Evolutionary conservation across 2,113 vertebrate species (phyloP).

Genomic region (Thalassoma bifasciatum): DNA sequence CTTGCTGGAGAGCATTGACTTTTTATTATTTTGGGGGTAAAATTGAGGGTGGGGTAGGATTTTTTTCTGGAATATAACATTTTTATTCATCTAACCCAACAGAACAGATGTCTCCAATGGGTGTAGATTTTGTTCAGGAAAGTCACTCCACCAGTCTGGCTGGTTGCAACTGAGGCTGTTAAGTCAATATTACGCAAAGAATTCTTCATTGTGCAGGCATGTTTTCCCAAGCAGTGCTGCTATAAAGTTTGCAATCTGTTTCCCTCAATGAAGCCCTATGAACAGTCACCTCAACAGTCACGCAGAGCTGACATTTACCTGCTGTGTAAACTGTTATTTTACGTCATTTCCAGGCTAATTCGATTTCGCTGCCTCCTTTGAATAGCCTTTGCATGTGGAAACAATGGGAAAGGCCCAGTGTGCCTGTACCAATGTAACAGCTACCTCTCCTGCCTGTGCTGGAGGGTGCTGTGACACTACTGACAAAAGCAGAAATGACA

Average conservation of each 20-base stretch:
- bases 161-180: neutral
- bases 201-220: neutral
- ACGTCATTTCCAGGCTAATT: neutral
- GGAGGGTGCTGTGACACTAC: constrained; percentile 5
- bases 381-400: neutral
- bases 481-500: neutral
- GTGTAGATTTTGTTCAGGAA: neutral
- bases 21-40: neutral
- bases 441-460: neutral
- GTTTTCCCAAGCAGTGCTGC: neutral
- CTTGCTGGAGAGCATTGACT: neutral
- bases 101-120: neutral
- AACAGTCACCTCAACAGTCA: neutral
- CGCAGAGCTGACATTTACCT: neutral
- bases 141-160: neutral
- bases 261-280: neutral
- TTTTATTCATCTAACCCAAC: neutral
- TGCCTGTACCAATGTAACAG: neutral
- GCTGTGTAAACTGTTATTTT: neutral
- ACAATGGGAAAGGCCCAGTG: neutral
- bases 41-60: neutral
- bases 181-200: neutral
- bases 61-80: neutral
- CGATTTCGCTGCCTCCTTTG: neutral
- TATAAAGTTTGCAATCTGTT: neutral